Evolutionary conservation across 2,888 invertebrate species (phyloP), one percentile per base, ranked within the genome.

Genomic region (Torymus texanus): DNA sequence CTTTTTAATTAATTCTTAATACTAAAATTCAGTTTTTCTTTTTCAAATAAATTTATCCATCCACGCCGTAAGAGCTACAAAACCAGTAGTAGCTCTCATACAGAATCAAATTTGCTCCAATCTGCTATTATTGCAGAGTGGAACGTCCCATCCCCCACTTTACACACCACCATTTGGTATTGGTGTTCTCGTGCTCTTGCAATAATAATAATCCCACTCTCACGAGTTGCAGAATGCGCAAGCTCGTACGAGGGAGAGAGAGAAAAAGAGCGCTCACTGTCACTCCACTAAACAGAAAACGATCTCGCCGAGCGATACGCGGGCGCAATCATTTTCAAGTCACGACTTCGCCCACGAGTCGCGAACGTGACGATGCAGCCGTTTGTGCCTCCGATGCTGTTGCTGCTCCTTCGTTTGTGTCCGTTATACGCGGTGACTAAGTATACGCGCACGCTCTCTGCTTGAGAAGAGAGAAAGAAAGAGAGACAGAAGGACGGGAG

Each of bases 321-420:
- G 56, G 29, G 62, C 75, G 56, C 51, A 71, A 81, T 78, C 75
- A 81, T 78, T 77, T 71, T 78, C 80, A 29, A 78, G 78, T 78
- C 81, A 81, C 81, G 81, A 81, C 61, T 78, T 62, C 16, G 80
- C 75, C 61, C 21, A 41, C 11, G 41, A 68, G 61, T 66, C 58
- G 55, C 62, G 53, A 78, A 66, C 71, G 75, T 71, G 75, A 75
- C 70, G 77, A 71, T 59, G 70, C 80, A 77, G 59, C 73, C 65
- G 70, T 58, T 80, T 41, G 51, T 80, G 68, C 62, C 63, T 59
- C 50, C 53, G 29, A 41, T 41, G 59, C 70, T 59, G 59, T 50
- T 18, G 70, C 70, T 70, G 53, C 78, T 74, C 67, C 51, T 70
- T 65, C 59, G 51, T 18, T 71, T 71, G 63, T 68, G 1, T 58